Base-by-base conservation (phyloP, 1,140 invertebrate genomes). In the Cheumatopsyche charites region DNA sequence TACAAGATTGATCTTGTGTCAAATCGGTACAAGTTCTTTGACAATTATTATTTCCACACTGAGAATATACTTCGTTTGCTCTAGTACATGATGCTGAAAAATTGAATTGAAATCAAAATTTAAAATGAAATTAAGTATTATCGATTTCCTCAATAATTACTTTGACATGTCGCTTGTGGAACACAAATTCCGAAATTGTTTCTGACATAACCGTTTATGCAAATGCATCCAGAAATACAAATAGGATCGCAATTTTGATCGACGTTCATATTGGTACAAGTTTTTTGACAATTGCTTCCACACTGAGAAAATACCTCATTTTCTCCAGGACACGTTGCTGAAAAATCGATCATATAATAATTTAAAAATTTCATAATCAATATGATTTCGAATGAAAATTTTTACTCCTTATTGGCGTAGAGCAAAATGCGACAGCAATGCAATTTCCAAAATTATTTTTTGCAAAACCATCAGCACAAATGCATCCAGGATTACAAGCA, bases 271-370 rank as follows among this genome's bases (percentile, higher is more conserved):
- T 9, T 36, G 3, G 9, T 9, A 36, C 70, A 71, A 9, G 61
- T 71, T 7, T 65, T 52, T 52, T 71, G 70, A 49, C 70, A 71
- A 15, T 15, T 25, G 36, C 49, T 63, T 61, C 61, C 70, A 52
- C 70, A 71, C 17, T 49, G 17, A 25, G 70, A 71, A 65, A 25
- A 71, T 17, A 49, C n/a, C 25, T 71, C 70, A 52, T 65, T 63
- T 36, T 3, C 3, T 36, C 29, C 9, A 4, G 29, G 29, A 36
- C 29, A 36, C 3, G 29, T 36, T 36, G 9, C 29, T 36, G 29
- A 36, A 4, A 9, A 36, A 36, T n/a, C n/a, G n/a, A 36, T 36
- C 3, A 36, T 36, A 36, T 36, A 3, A 36, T 36, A 9, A 4
- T 4, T 4, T 36, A 4, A 36, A 36, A 36, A 9, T 36, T 36